phyloP scores from a whole-genome alignment of 2,797 vertebrate genomes.

The Trematomus bernacchii region DNA sequence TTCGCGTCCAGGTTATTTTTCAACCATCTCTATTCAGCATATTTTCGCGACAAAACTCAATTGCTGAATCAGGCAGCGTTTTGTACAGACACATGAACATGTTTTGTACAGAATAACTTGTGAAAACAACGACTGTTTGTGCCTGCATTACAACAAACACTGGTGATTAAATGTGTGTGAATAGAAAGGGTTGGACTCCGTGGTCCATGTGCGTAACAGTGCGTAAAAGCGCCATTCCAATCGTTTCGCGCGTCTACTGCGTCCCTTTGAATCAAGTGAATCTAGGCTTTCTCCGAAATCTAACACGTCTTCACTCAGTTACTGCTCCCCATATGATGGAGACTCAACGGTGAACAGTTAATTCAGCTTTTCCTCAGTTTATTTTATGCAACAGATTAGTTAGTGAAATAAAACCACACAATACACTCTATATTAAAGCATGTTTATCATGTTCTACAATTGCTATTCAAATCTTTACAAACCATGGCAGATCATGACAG shows the following conservation, averaged over 20 bases:
- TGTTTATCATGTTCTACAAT: slow-evolving; percentile 52
- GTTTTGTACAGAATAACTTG: background rate
- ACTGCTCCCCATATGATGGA: background rate
- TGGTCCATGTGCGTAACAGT: slow-evolving; percentile 23
- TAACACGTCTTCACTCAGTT: background rate
- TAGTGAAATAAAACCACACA: background rate
- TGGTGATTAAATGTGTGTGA: background rate
- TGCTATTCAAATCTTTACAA: slow-evolving; percentile 30
- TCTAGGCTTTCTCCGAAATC: background rate
- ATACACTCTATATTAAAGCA: slow-evolving; percentile 25
- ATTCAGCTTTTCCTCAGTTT: background rate
- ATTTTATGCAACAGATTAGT: background rate
- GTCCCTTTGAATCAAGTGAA: background rate
- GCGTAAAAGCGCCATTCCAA: slow-evolving; percentile 22
- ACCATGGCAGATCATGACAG: background rate
- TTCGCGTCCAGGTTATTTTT: too few species aligned
- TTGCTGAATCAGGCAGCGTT: background rate
- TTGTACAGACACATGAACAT: background rate
- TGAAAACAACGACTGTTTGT: background rate
- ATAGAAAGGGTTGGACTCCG: background rate
- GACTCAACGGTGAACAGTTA: background rate
- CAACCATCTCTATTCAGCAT: too few species aligned
- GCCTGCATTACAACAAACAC: background rate
- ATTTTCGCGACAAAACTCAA: background rate
- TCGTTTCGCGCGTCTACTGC: background rate